Base-by-base conservation (phyloP, 2,888 invertebrate genomes). In the Ametastegia equiseti region DNA sequence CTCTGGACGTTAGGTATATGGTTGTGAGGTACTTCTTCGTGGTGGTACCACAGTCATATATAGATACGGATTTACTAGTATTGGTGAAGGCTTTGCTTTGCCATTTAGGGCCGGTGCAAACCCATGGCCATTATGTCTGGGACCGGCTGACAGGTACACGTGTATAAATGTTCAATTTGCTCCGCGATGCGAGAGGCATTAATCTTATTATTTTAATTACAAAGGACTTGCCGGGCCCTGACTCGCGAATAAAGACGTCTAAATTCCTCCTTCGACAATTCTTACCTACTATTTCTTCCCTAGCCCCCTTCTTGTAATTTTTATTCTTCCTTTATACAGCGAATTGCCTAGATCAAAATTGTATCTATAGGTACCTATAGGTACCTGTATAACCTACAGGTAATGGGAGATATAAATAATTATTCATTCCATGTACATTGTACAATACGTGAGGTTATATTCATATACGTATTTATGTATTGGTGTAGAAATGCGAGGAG, bases 171-270 rank as follows among this genome's bases (percentile, higher is more conserved):
- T 73, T 81, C 81, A 86, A 86, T 86, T 86, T 86, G 85, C 85
- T 83, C 82, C 81, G 81, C 83, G 80, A 80, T 85, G 83, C 36
- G 65, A 36, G 65, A 36, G 36, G 65, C 85, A 86, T 86, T 86
- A 85, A 86, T 86, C 86, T 86, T 86, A 86, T 85, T 86, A 86
- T 85, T 86, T 86, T 86, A 86, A 86, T 86, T 86, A 86, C 84
- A 85, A 86, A 85, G 83, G 83, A 85, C 84, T 75, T n/a, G 33
- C n/a, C 15, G 65, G 33, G 13, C 65, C 54, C 6, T 7, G 2
- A 2, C 2, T 15, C n/a, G n/a, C n/a, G 47, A 9, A 39, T 19
- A 23, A 19, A 23, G 54, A 54, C 11, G 11, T 54, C 2, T n/a
- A 6, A 19, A 54, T 9, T 23, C 19, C 11, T n/a, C n/a, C n/a